phyloP scores from a whole-genome alignment of 1,140 invertebrate genomes.

The Dreissena polymorpha region DNA sequence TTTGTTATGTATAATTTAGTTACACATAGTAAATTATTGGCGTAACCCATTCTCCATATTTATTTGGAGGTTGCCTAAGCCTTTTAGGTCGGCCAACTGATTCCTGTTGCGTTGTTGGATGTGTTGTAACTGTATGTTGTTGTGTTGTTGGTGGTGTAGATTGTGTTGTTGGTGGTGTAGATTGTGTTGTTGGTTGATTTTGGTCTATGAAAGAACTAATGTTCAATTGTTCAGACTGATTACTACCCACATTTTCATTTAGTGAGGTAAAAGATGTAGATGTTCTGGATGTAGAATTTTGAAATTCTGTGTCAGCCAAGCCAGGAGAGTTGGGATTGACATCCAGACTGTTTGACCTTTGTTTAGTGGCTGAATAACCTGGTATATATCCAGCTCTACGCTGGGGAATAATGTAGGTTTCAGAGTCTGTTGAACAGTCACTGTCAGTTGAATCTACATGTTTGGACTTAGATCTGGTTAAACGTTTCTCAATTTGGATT shows the following conservation, averaged over 20 bases:
- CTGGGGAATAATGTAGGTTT: background rate
- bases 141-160: too few relatives aligned
- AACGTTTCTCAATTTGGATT: background rate
- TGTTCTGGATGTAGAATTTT: background rate
- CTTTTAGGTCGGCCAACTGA: background rate
- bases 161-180: too few relatives aligned
- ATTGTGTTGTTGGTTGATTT: too few relatives aligned
- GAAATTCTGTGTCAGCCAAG: too few relatives aligned
- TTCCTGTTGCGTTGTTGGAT: background rate
- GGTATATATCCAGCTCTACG: too few relatives aligned
- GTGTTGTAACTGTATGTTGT: background rate
- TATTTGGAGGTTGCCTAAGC: background rate
- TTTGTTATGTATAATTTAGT: too few relatives aligned
- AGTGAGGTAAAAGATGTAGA: background rate
- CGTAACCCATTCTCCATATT: constrained; percentile 12
- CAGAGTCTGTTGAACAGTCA: background rate
- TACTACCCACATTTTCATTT: constrained; percentile 4
- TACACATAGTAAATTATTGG: background rate
- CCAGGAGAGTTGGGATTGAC: background rate
- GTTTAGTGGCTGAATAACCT: background rate
- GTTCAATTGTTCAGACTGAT: constrained; percentile 3
- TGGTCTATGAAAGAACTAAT: background rate
- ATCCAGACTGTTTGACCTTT: constrained; percentile 3
- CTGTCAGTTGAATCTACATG: background rate
- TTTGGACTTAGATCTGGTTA: background rate